Base-by-base conservation (phyloP, 2,113 vertebrate species). In the Willisornis vidua region DNA sequence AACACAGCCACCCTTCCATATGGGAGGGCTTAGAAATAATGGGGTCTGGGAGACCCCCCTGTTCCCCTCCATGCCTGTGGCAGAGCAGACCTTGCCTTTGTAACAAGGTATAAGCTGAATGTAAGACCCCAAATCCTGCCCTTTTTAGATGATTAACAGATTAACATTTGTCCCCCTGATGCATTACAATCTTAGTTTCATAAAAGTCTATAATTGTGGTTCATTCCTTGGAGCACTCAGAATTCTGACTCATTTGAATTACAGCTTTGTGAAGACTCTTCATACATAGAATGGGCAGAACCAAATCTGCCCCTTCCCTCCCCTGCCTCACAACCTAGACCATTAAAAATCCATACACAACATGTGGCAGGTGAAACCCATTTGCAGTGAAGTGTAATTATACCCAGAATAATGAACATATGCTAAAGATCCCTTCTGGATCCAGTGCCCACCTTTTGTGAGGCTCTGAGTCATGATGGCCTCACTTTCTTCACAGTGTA, bases 201-300 rank as follows among this genome's bases (percentile, higher is more conserved):
- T 33, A 54, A 26, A 80, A 84, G 57, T 84, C 35, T 1, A n/a
- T 86, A 86, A 94, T 22, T 72, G 57, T 49, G 29, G 29, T 35
- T 94, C 0, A 0, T 61, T 88, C 65, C 68, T 93, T 12, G 10
- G 22, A 65, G n/a, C 54, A 35, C 83, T 89, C 54, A 57, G 10
- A 72, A 68, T 81, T 80, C 88, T 93, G 92, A 95, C 79, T 95
- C 85, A 74, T 92, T 68, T 87, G 83, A 87, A 86, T 78, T 90
- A 55, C 37, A 35, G 48, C 72, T 90, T 91, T 65, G 54, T 22
- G 68, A 87, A 85, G 65, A 67, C 39, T 93, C 75, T 25, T 51
- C 49, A 19, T 48, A 61, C 20, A 4, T 6, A 39, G 46, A 93
- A 90, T 9, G 35, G 54, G 45, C 57, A 84, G 81, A 85, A 24